Evolutionary conservation across 2,797 vertebrate genomes (phyloP), one percentile per base, ranked within the genome.

Genomic region (Ispidina lecontei): DNA sequence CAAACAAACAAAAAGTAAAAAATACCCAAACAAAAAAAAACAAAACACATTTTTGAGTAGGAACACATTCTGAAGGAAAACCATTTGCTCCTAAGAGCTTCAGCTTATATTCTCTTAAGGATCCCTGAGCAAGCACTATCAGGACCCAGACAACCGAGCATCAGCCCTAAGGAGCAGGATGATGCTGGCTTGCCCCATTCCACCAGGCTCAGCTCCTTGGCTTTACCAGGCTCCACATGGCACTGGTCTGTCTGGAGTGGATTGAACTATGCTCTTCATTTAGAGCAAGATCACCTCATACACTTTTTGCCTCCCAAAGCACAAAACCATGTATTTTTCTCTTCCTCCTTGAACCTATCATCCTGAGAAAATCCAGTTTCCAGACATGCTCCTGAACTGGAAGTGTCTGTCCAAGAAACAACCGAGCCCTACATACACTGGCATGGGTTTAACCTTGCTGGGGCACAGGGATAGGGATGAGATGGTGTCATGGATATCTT

Each of bases 211-310:
- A 67, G 47, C 10, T 10, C 31, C 39, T 41, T 51, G 63, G 44
- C 31, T 79, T 59, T 52, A 11, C 19, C 0, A 0, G 64, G 8
- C 20, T 71, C 5, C 4, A 10, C 3, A 1, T 1, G 10, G 25
- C 37, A 35, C 33, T 35, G 68, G 12, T 67, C 33, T 63, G 76
- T 35, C 21, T 15, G 56, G 26, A 64, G 17, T n/a, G 43, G 31
- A 18, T 22, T 41, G 68, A 71, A 52, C 28, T 9, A 35, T 17
- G 11, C 16, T 84, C 18, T 47, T 77, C 31, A n/a, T 52, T 84
- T 69, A 44, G 14, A 73, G 14, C 44, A 75, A 63, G 65, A 33
- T 54, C 33, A 51, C 14, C 12, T 70, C 7, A 0, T 12, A 25
- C 29, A 11, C 26, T 51, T 76, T 63, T 39, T 67, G 19, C 22